Conservation (phyloP, 2,113 vertebrate genomes). For the Aphyosemion australe region DNA sequence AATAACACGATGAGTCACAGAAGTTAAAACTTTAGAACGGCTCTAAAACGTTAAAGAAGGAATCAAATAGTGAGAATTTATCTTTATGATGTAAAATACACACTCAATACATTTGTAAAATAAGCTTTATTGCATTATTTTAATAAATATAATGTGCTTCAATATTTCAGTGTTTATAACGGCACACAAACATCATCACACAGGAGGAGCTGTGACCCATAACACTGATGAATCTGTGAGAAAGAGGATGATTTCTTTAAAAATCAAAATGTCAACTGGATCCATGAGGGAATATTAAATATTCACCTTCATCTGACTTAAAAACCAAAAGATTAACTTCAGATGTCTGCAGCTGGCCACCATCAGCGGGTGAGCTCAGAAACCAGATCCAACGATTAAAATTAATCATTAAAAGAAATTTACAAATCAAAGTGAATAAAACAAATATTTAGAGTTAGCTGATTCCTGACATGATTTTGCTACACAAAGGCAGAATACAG, state of each 20-base stretch:
- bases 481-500: conserved; percentile 14
- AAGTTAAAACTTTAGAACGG: no score
- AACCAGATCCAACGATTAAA: background rate
- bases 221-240: no score
- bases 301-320: no score
- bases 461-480: conserved; percentile 7
- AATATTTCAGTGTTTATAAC: conserved; percentile 11
- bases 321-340: no score
- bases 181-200: background rate
- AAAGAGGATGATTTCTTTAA: no score
- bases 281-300: no score
- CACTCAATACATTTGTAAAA: background rate
- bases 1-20: no score
- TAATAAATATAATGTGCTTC: background rate
- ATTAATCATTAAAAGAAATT: background rate
- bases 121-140: conserved; percentile 47
- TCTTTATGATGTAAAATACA: background rate
- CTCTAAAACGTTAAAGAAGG: no score
- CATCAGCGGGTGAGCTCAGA: no score
- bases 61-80: conserved; percentile 1
- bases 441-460: background rate
- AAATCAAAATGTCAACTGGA: no score
- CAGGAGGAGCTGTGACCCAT: no score
- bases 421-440: background rate
- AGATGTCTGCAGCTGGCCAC: no score